A percentile compares a stretch with the other conserved stretches of the same genome.
Evolutionary conservation across 2,888 invertebrate genomes (phyloP).

Genomic region (Leptopilina syphax): DNA sequence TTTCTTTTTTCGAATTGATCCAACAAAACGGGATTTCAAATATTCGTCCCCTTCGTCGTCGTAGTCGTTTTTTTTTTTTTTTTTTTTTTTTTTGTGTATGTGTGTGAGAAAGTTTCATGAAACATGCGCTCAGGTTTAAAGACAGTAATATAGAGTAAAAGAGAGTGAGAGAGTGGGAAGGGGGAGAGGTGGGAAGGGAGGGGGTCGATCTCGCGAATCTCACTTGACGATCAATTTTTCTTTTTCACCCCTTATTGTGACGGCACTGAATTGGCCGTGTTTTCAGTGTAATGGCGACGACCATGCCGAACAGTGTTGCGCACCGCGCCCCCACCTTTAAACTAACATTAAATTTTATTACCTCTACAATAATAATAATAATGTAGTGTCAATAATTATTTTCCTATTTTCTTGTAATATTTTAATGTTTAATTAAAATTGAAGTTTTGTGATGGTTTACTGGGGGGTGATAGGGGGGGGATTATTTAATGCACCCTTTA

Average conservation of each 20-base stretch:
- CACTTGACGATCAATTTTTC: conserved; percentile 31
- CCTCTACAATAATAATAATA: not conserved
- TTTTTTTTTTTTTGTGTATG: too few species aligned
- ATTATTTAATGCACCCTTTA: not conserved
- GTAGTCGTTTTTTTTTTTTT: too few species aligned
- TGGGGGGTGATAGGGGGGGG: too few species aligned
- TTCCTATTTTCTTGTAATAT: too few species aligned
- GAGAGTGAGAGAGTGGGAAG: not conserved
- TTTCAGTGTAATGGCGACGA: conserved; percentile 72
- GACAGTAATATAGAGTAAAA: too few species aligned
- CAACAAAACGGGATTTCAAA: conserved; percentile 20
- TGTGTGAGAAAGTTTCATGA: not conserved
- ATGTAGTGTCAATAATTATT: too few species aligned
- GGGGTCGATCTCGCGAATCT: conserved; percentile 27
- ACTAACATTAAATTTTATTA: conserved; percentile 54
- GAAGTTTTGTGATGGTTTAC: too few species aligned
- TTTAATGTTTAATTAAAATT: too few species aligned
- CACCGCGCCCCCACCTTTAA: conserved; percentile 70
- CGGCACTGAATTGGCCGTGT: conserved; percentile 65
- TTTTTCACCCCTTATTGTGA: conserved; percentile 47
- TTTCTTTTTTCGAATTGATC: too few species aligned
- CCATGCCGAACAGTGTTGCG: conserved; percentile 70
- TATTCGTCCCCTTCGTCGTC: too few species aligned
- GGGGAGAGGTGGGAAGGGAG: not conserved
- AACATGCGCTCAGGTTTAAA: not conserved